Evolutionary conservation across 1,140 invertebrate species (phyloP).

Genomic region (Rhizoglyphus robini): DNA sequence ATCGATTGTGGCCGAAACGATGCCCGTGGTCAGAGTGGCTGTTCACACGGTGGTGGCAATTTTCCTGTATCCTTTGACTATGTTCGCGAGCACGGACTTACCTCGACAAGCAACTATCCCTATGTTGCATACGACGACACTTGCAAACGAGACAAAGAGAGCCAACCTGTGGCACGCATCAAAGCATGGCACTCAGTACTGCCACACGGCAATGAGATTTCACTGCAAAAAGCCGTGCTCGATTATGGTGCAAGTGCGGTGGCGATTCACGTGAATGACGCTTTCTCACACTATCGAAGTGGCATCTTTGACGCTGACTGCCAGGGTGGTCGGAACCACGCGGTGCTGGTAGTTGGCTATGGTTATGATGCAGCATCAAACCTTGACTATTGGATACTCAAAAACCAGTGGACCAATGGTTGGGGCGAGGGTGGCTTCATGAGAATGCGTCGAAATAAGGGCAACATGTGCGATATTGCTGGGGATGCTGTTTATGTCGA

Average conservation of each 20-base stretch:
- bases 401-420: slow-evolving; percentile 25
- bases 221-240: slow-evolving; percentile 38
- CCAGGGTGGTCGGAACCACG: slow-evolving; percentile 36
- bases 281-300: slow-evolving; percentile 13
- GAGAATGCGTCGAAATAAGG: slow-evolving; percentile 67
- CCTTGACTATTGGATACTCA: slow-evolving; percentile 26
- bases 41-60: slow-evolving; percentile 11
- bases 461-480: slow-evolving; percentile 71
- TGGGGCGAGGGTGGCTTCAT: slow-evolving; percentile 54
- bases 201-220: slow-evolving; percentile 29
- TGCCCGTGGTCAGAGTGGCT: background rate
- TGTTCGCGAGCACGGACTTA: background rate
- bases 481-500: slow-evolving; percentile 41
- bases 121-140: slow-evolving; percentile 2
- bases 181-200: background rate
- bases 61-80: slow-evolving; percentile 9
- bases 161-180: slow-evolving; percentile 5
- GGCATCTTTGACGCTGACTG: slow-evolving; percentile 17
- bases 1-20: slow-evolving; percentile 10
- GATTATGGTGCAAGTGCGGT: slow-evolving; percentile 41
- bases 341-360: slow-evolving; percentile 43
- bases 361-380: slow-evolving; percentile 30
- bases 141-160: background rate
- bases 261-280: slow-evolving; percentile 39
- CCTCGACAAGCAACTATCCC: slow-evolving; percentile 11